A percentile compares a stretch with the other conserved stretches of the same genome.
Evolutionary conservation across 2,113 vertebrate genomes (phyloP).

Genomic region (Chloropsis cyanopogon): DNA sequence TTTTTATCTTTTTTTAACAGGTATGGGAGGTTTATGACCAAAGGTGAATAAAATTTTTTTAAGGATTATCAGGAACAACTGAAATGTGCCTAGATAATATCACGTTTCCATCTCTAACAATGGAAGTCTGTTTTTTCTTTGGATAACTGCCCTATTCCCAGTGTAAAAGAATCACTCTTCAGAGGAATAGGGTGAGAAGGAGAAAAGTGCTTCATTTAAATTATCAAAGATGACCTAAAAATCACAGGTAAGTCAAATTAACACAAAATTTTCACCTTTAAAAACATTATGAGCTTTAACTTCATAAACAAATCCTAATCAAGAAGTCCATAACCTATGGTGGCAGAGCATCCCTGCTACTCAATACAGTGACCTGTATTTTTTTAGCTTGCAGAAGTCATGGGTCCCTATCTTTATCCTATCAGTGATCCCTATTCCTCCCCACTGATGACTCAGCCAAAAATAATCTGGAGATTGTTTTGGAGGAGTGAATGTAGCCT

Average conservation of each 20-base stretch:
- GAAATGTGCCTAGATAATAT: background rate
- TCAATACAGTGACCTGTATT: background rate
- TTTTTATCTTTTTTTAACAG: background rate
- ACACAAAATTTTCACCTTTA: background rate
- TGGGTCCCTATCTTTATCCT: rapidly evolving
- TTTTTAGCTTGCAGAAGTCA: background rate
- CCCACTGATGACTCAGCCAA: background rate
- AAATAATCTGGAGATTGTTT: background rate
- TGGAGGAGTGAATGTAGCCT: background rate
- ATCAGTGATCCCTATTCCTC: background rate
- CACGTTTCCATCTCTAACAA: background rate
- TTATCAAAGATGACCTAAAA: background rate
- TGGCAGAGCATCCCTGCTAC: background rate
- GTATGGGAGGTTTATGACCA: background rate
- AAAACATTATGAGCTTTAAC: background rate
- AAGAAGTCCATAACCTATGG: background rate
- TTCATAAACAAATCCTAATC: background rate
- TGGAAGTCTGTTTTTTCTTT: background rate
- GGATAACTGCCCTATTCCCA: background rate
- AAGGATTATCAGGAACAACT: background rate
- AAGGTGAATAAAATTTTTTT: background rate
- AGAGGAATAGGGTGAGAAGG: background rate
- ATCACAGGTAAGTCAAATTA: background rate
- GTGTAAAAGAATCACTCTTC: background rate
- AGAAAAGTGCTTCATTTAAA: background rate